These are phyloP conservation scores for Spatulosminthurus flaviceps DNA, from an alignment of 2,888 invertebrate genomes.

Conservation along the genomic window DNA sequence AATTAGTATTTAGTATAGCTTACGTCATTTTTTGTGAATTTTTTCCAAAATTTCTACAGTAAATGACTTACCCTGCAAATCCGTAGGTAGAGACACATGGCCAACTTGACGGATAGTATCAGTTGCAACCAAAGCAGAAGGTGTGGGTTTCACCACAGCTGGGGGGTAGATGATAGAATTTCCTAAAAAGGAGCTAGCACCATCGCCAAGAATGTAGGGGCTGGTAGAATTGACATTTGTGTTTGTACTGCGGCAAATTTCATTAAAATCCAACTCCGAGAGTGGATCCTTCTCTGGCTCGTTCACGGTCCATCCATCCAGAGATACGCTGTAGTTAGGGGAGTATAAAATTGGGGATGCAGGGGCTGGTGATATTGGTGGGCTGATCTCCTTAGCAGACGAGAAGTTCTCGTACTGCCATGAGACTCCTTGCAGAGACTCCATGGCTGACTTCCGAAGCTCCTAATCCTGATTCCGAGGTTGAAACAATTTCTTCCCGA, in stretches of 20 bases:
- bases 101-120: no score
- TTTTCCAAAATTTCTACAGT: no score
- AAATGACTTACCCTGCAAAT: no score
- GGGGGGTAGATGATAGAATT: no score
- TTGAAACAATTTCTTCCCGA: background rate
- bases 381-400: constrained; percentile 60
- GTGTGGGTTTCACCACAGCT: no score
- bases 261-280: background rate
- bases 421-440: constrained; percentile 60
- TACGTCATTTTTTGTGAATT: no score
- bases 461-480: constrained; percentile 27
- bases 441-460: constrained; percentile 54
- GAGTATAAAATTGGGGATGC: constrained; percentile 54
- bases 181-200: background rate
- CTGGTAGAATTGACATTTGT: background rate
- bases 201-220: constrained; percentile 17
- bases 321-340: constrained; percentile 30
- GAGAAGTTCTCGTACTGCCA: constrained; percentile 63
- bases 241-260: background rate
- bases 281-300: constrained; percentile 15
- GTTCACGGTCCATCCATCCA: background rate
- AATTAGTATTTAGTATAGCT: no score
- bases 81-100: no score
- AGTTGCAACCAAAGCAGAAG: no score
- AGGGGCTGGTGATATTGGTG: constrained; percentile 57